These are phyloP conservation scores for Ips typographus DNA, from an alignment of 1,140 invertebrate genomes.

Conservation along the genomic window DNA sequence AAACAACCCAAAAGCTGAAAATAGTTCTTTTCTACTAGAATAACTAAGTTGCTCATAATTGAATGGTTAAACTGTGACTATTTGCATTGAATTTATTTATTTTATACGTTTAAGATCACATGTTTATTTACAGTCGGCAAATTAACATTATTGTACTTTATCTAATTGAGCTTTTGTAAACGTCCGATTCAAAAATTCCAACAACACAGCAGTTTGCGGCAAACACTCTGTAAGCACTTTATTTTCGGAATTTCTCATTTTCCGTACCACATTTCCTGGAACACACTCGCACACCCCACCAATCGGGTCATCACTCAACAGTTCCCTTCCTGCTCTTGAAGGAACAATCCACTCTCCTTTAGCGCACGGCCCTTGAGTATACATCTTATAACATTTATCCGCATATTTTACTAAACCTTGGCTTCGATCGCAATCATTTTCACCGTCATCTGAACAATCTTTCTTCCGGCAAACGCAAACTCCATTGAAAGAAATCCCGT, in stretches of 20 bases:
- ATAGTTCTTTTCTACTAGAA: too few relatives aligned
- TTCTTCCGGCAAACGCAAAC: slow-evolving; percentile 67
- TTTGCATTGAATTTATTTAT: neutral
- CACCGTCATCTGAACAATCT: slow-evolving; percentile 40
- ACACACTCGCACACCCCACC: slow-evolving; percentile 69
- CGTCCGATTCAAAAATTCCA: slow-evolving; percentile 58
- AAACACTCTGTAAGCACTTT: slow-evolving; percentile 48
- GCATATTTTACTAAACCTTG: slow-evolving; percentile 63
- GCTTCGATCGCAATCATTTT: slow-evolving; percentile 58
- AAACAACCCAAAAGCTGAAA: too few relatives aligned
- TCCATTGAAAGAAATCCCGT: slow-evolving; percentile 79
- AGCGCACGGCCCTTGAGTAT: slow-evolving; percentile 72
- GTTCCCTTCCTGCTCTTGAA: slow-evolving; percentile 46
- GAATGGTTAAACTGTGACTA: neutral
- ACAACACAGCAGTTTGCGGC: slow-evolving; percentile 56
- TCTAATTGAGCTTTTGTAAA: slow-evolving; percentile 32
- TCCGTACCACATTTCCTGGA: slow-evolving; percentile 62
- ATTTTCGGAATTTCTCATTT: slow-evolving; percentile 32
- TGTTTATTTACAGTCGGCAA: slow-evolving; percentile 13
- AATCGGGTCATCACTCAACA: slow-evolving; percentile 42
- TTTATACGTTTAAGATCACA: slow-evolving; percentile 1
- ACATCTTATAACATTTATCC: slow-evolving; percentile 68
- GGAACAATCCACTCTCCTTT: slow-evolving; percentile 72
- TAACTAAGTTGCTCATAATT: too few relatives aligned
- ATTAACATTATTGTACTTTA: neutral